Conservation (phyloP, 1,140 invertebrate genomes). For the Drosophila biarmipes region DNA sequence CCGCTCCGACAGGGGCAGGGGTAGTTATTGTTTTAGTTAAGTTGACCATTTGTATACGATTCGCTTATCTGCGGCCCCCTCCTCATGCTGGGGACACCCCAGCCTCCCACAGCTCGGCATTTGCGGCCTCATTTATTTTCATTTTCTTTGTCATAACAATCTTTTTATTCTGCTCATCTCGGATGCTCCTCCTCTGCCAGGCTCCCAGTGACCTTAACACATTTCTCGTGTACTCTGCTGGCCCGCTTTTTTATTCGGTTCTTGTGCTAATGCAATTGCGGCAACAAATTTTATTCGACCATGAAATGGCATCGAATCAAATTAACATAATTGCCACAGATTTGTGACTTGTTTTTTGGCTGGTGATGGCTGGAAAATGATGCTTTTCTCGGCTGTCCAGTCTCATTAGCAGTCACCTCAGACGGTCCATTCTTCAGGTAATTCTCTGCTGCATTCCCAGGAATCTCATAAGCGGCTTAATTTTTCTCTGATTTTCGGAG, state of each 20-base stretch:
- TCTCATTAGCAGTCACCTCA: conserved; percentile 55
- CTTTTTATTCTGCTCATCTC: conserved; percentile 61
- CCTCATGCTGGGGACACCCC: conserved; percentile 13
- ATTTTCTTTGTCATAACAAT: conserved; percentile 82
- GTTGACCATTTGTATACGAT: conserved; percentile 83
- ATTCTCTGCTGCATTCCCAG: conserved; percentile 42
- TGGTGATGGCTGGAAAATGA: background rate
- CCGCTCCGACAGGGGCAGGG: conserved; percentile 15
- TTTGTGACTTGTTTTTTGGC: conserved; percentile 53
- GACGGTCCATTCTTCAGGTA: conserved; percentile 28
- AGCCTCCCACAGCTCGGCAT: conserved; percentile 32
- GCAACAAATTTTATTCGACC: conserved; percentile 76
- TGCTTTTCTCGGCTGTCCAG: conserved; percentile 44
- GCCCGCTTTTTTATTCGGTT: conserved; percentile 47
- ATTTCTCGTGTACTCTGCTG: conserved; percentile 41
- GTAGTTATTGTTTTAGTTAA: conserved; percentile 80
- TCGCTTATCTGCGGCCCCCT: conserved; percentile 62
- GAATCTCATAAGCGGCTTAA: conserved; percentile 39
- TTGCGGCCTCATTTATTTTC: conserved; percentile 82
- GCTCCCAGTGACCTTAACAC: conserved; percentile 43
- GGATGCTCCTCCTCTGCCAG: conserved; percentile 23
- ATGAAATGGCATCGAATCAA: conserved; percentile 69
- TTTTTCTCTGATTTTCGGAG: background rate
- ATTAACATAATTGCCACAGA: conserved; percentile 78
- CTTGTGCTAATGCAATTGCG: conserved; percentile 75